Evolutionary conservation across 2,888 invertebrate genomes (phyloP).

Genomic region (Chironomus tentans): DNA sequence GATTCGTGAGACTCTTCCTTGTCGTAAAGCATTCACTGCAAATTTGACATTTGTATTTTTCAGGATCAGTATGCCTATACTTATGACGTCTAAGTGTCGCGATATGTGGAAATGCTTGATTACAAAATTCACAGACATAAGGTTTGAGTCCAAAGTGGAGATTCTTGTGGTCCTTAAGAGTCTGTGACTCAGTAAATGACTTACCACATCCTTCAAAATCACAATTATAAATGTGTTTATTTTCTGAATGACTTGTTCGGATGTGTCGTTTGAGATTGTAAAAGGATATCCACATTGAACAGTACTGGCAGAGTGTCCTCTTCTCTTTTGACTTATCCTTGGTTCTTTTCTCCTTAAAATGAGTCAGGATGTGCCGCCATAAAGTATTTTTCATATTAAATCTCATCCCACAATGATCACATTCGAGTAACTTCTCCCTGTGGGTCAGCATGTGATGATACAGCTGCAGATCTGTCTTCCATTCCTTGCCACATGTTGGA

Average conservation of each 20-base stretch:
- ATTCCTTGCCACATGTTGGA: neutral
- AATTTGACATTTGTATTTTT: conserved; percentile 11
- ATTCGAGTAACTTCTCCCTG: conserved; percentile 9
- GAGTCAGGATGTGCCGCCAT: neutral
- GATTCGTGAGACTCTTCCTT: neutral
- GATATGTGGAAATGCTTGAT: conserved; percentile 6
- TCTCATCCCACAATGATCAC: conserved; percentile 7
- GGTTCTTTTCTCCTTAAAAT: neutral
- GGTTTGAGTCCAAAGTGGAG: conserved; percentile 16
- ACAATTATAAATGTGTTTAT: conserved; percentile 7
- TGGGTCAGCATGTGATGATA: conserved; percentile 5
- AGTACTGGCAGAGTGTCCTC: neutral
- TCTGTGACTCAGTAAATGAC: conserved; percentile 7
- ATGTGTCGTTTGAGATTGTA: neutral
- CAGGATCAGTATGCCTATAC: conserved; percentile 14
- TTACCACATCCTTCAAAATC: neutral
- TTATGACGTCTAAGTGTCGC: conserved; percentile 10
- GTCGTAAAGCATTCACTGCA: conserved; percentile 6
- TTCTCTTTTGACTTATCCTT: neutral
- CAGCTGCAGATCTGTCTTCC: neutral
- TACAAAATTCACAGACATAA: conserved; percentile 21
- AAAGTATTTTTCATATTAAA: conserved; percentile 11
- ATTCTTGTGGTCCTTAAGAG: conserved; percentile 12
- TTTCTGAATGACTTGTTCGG: neutral
- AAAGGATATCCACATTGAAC: neutral